A percentile compares a stretch with the other conserved stretches of the same genome.
Evolutionary conservation across 2,888 invertebrate species (phyloP).

Genomic region (Sinelater perroti): DNA sequence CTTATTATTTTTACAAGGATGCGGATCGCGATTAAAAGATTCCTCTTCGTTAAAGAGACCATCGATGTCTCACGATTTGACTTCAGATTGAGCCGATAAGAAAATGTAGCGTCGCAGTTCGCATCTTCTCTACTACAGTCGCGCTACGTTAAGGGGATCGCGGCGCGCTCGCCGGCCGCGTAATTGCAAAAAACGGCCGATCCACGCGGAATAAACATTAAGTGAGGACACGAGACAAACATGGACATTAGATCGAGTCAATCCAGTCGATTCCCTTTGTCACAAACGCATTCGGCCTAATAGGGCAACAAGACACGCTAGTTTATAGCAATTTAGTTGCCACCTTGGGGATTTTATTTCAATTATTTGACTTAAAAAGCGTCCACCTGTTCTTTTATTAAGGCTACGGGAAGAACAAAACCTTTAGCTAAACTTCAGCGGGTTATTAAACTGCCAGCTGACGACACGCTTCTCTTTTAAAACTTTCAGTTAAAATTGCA

Average conservation of each 20-base stretch:
- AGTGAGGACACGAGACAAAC: conserved; percentile 24
- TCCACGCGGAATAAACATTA: conserved; percentile 4
- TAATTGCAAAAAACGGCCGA: conserved; percentile 6
- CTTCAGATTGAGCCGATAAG: conserved; percentile 53
- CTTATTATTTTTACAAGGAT: conserved; percentile 53
- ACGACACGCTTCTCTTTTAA: too few species aligned
- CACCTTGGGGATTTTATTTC: conserved; percentile 18
- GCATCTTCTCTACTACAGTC: conserved; percentile 45
- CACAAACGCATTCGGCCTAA: conserved; percentile 23
- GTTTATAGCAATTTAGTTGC: conserved; percentile 14
- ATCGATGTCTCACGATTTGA: conserved; percentile 56
- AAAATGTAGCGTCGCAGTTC: conserved; percentile 53
- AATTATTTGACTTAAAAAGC: conserved; percentile 16
- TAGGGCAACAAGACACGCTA: conserved; percentile 23
- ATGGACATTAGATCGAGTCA: conserved; percentile 25
- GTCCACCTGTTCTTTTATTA: conserved; percentile 10
- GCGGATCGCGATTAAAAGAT: conserved; percentile 53
- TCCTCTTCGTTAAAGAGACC: conserved; percentile 57
- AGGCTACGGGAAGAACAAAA: too few species aligned
- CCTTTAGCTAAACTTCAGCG: too few species aligned
- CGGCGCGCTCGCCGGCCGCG: conserved; percentile 1
- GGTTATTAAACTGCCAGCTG: too few species aligned
- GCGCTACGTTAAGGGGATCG: conserved; percentile 35
- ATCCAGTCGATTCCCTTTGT: conserved; percentile 24
- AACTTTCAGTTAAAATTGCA: too few species aligned